phyloP scores from a whole-genome alignment of 2,113 vertebrate genomes.

The Ctenodactylus gundi region DNA sequence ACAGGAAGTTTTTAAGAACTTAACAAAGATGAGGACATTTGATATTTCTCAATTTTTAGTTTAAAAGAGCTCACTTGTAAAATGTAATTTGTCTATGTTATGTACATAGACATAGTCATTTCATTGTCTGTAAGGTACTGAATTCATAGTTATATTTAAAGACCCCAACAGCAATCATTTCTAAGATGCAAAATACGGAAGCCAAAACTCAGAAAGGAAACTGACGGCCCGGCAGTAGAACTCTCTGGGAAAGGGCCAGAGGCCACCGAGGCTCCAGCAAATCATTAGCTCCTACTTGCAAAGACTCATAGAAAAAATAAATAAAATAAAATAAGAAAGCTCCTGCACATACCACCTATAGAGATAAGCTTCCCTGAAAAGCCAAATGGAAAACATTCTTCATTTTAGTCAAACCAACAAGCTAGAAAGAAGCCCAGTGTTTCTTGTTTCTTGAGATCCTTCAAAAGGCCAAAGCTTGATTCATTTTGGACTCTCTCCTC shows the following conservation, averaged over 20 bases:
- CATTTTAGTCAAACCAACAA: not conserved
- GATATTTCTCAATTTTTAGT: not conserved
- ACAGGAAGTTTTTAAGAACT: not conserved
- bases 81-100: not conserved
- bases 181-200: conserved; percentile 4
- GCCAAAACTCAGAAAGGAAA: not conserved
- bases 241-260: not conserved
- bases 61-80: not conserved
- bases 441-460: not conserved
- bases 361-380: not conserved
- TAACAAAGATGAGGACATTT: not conserved
- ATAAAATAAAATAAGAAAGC: not conserved
- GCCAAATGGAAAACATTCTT: not conserved
- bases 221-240: not conserved
- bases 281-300: too few relatives aligned
- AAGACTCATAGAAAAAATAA: not conserved
- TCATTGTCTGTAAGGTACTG: not conserved
- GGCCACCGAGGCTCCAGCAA: too few relatives aligned
- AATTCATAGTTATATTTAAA: not conserved
- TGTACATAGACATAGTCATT: not conserved
- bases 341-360: not conserved
- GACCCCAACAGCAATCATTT: not conserved
- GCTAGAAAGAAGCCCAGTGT: not conserved
- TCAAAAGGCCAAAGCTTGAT: not conserved
- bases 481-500: too few relatives aligned